These are phyloP conservation scores for Crotalus adamanteus DNA, from an alignment of 2,797 vertebrate genomes.

Conservation along the genomic window DNA sequence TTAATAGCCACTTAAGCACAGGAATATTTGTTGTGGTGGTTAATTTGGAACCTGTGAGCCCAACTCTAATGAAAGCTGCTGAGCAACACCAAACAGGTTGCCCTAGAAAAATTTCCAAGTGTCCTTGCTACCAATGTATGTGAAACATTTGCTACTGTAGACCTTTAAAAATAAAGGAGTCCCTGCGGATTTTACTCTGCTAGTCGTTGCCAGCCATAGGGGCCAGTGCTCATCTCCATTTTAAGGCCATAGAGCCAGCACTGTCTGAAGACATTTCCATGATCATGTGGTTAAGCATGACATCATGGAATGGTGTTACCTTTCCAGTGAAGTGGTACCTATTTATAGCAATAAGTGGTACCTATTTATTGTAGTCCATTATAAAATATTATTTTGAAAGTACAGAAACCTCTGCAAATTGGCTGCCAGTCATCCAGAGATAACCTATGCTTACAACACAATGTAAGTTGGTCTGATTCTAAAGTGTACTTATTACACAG, in stretches of 20 bases:
- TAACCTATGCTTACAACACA: conserved; percentile 3
- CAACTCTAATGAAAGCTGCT: neutral
- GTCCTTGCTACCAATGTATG: conserved; percentile 26
- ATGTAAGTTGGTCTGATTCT: conserved; percentile 50
- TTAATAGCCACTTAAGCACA: neutral
- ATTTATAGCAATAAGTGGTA: too few species aligned
- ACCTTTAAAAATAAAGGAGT: conserved; percentile 13
- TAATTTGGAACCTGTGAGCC: neutral
- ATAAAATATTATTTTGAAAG: conserved; percentile 55
- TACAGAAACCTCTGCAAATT: conserved; percentile 20
- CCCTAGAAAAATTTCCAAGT: conserved; percentile 4
- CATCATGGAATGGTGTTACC: neutral
- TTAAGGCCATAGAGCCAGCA: neutral
- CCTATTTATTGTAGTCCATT: conserved; percentile 25
- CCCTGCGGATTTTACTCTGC: neutral
- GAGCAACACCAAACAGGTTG: neutral
- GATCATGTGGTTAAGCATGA: neutral
- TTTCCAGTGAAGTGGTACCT: neutral
- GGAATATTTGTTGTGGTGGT: conserved; percentile 12
- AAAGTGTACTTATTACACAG: conserved; percentile 14
- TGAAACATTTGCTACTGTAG: conserved; percentile 33
- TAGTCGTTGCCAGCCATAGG: neutral
- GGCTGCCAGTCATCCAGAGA: conserved; percentile 38
- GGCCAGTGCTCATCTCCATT: neutral
- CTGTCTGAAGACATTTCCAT: neutral